A percentile compares a stretch with the other conserved stretches of the same genome.
Conservation (phyloP, 1,140 invertebrate species). For the Anagrus nilaparvatae region DNA sequence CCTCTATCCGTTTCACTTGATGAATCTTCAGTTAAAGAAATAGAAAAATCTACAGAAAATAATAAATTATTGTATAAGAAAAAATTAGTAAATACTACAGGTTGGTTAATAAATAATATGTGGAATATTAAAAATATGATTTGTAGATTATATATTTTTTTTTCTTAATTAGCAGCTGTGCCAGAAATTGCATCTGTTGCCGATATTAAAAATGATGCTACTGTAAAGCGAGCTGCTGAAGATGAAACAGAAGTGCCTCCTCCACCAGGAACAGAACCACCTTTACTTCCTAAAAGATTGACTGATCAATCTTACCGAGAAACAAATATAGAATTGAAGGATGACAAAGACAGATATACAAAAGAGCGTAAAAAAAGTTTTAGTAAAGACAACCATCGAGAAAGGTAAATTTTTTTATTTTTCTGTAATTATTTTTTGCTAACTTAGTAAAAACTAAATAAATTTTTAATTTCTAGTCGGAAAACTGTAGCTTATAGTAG, state of each 20-base stretch:
- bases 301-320: constrained; percentile 13
- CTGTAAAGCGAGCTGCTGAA: constrained; percentile 26
- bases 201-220: constrained; percentile 25
- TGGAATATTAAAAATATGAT: too few species aligned
- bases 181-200: constrained; percentile 26
- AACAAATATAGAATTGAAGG: constrained; percentile 7
- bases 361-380: constrained; percentile 36
- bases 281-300: constrained; percentile 29
- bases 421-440: constrained; percentile 6
- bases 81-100: too few species aligned
- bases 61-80: too few species aligned
- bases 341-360: constrained; percentile 27
- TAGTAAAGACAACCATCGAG: constrained; percentile 36
- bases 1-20: too few species aligned
- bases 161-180: too few species aligned
- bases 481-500: constrained; percentile 28
- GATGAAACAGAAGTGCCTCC: constrained; percentile 38
- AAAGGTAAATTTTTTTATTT: constrained; percentile 28
- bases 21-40: too few species aligned
- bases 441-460: constrained; percentile 5
- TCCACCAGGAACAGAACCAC: constrained; percentile 40
- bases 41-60: too few species aligned
- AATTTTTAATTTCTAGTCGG: constrained; percentile 10
- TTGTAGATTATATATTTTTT: too few species aligned
- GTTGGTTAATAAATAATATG: too few species aligned